Conservation (phyloP, 2,113 vertebrate genomes). For the Tenebrosternarchus preto region DNA sequence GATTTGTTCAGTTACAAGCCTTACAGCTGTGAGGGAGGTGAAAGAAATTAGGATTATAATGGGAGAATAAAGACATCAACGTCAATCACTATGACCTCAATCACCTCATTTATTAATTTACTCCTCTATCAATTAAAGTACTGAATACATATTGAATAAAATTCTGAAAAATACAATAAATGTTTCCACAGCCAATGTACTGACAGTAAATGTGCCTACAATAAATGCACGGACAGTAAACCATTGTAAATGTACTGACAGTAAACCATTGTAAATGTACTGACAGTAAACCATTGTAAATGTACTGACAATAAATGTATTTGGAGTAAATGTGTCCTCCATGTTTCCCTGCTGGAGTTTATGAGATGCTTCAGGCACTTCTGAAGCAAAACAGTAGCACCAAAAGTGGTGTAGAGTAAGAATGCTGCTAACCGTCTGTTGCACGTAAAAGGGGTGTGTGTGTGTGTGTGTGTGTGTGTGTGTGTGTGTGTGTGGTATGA, state of each 20-base stretch:
- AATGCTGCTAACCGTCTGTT: conserved; percentile 44
- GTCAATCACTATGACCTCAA: conserved; percentile 9
- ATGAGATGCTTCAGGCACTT: conserved; percentile 32
- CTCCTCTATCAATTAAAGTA: background rate
- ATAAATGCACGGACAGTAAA: no score
- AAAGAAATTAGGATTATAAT: background rate
- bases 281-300: no score
- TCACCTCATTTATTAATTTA: background rate
- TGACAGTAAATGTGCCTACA: no score
- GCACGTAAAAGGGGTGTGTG: conserved; percentile 28
- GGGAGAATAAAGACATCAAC: conserved; percentile 39
- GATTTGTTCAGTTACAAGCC: background rate
- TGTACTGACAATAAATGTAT: no score
- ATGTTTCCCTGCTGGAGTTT: background rate
- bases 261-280: no score
- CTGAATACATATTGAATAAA: background rate
- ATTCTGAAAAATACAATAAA: no score
- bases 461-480: background rate
- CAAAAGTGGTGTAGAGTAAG: conserved; percentile 33
- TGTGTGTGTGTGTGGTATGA: no score
- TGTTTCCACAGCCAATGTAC: no score
- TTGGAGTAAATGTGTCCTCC: conserved; percentile 1
- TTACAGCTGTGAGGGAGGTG: conserved; percentile 19
- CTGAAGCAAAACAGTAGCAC: conserved; percentile 30
- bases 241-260: no score